Evolutionary conservation across 1,140 invertebrate genomes (phyloP), one percentile per base, ranked within the genome.

Genomic region (Lerema accius): DNA sequence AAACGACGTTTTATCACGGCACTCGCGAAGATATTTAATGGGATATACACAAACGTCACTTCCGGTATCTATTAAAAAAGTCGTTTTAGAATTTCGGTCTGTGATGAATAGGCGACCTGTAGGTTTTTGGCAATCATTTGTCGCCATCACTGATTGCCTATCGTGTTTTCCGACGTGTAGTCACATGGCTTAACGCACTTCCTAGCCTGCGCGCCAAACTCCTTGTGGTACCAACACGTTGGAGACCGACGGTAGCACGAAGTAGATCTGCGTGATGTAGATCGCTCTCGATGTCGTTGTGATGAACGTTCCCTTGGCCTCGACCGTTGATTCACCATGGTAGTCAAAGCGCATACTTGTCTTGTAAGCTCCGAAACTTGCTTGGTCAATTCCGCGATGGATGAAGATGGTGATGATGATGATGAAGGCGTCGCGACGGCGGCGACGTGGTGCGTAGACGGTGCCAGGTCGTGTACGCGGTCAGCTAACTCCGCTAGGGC

Each of bases 401-500:
- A 19, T 17, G 48, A 56, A 9, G 48, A 32, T n/a, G n/a, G n/a
- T n/a, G n/a, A n/a, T n/a, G n/a, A n/a, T n/a, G n/a, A n/a, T n/a
- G n/a, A n/a, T n/a, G n/a, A n/a, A n/a, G n/a, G n/a, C n/a, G n/a
- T n/a, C n/a, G n/a, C n/a, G n/a, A n/a, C n/a, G n/a, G n/a, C n/a
- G n/a, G n/a, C n/a, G n/a, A n/a, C n/a, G n/a, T n/a, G n/a, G n/a
- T n/a, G n/a, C n/a, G n/a, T n/a, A n/a, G n/a, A n/a, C 1, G 53
- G 37, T 14, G 37, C 45, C 1, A 64, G 23, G 5, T 64, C 62
- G 3, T 58, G 51, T 0, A 58, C 19, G 0, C 50, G 35, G 11
- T 64, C 51, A 0, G 53, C 63, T 14, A 64, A 17, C 15, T 58
- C 53, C 9, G 63, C 53, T 4, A 64, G 23, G 3, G 26, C 23